Conservation (phyloP, 2,797 vertebrate genomes). For the Huso huso region DNA sequence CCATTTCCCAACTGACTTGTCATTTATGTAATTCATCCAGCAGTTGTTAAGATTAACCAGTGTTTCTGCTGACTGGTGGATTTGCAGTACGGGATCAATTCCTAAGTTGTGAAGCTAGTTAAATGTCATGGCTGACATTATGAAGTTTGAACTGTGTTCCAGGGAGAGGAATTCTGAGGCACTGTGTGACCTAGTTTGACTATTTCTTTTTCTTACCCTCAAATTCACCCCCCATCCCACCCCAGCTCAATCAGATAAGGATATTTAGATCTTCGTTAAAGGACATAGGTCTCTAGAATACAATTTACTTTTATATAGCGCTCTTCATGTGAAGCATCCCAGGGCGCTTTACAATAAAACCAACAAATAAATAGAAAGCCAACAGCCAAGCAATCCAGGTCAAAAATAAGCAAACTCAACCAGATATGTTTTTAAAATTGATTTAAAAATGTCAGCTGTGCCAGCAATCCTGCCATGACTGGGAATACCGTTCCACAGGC, state of each 20-base stretch:
- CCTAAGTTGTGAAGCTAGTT: constrained; percentile 13
- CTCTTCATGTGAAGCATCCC: no score
- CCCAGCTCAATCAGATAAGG: constrained; percentile 19
- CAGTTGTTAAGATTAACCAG: background rate
- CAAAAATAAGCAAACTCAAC: no score
- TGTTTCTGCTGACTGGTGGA: background rate
- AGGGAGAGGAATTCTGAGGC: constrained; percentile 26
- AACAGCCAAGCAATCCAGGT: no score
- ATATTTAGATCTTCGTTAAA: constrained; percentile 31
- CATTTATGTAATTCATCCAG: background rate
- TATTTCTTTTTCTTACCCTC: constrained; percentile 33
- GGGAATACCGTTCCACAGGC: no score
- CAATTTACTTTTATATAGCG: no score
- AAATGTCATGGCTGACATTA: constrained; percentile 31
- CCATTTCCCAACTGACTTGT: background rate
- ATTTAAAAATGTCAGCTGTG: no score
- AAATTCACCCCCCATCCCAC: constrained; percentile 26
- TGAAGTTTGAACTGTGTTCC: constrained; percentile 22
- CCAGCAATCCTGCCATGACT: no score
- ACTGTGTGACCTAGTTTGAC: constrained; percentile 35
- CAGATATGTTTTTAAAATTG: no score
- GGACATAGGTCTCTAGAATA: constrained; percentile 14
- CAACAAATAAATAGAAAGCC: no score
- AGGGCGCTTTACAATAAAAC: no score
- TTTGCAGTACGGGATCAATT: constrained; percentile 16